Conservation (phyloP, 2,113 vertebrate species). For the Cariama cristata region DNA sequence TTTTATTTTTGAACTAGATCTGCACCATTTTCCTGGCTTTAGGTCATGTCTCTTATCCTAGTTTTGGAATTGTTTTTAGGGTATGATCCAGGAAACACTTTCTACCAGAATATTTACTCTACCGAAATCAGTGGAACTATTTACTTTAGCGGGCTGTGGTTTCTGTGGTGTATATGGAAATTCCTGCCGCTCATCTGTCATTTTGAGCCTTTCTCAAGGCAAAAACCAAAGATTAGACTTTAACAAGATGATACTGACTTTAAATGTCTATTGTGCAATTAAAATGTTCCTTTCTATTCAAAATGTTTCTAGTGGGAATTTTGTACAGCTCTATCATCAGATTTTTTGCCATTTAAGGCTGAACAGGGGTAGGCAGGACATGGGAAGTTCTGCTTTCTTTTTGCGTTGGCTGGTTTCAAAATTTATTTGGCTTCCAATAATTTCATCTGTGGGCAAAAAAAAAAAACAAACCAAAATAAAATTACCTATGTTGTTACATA, state of each 20-base stretch:
- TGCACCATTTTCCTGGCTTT: not conserved
- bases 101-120: not conserved
- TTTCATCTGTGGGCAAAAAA: not conserved
- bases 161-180: not conserved
- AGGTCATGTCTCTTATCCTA: not conserved
- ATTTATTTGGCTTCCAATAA: not conserved
- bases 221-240: constrained; percentile 74
- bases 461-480: not conserved
- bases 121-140: not conserved
- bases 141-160: not conserved
- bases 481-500: not conserved
- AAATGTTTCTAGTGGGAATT: not conserved
- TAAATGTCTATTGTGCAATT: constrained; percentile 40
- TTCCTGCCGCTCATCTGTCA: not conserved
- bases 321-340: not conserved
- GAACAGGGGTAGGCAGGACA: not conserved
- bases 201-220: constrained; percentile 39
- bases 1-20: not conserved
- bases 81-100: not conserved
- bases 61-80: not conserved
- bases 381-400: not conserved
- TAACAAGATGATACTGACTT: constrained; percentile 8
- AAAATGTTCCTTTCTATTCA: not conserved
- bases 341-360: not conserved
- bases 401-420: not conserved